phyloP scores from a whole-genome alignment of 2,888 invertebrate species.

The Perithous albicinctus region DNA sequence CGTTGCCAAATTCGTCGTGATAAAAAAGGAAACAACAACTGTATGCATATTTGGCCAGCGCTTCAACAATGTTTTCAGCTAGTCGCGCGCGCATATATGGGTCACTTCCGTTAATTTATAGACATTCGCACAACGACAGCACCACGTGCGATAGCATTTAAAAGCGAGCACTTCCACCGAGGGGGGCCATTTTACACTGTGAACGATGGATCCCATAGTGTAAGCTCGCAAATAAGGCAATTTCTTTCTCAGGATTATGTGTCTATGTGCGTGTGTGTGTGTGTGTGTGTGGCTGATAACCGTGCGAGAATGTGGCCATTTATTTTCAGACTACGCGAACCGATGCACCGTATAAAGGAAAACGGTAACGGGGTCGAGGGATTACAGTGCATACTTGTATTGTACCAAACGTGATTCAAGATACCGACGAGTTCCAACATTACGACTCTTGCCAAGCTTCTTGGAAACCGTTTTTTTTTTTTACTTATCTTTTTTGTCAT shows the following conservation, averaged over 20 bases:
- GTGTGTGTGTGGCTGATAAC: constrained; percentile 36
- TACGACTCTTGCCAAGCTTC: neutral
- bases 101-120: constrained; percentile 54
- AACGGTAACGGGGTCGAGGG: constrained; percentile 56
- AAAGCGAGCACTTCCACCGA: constrained; percentile 19
- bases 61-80: constrained; percentile 10
- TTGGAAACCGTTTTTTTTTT: constrained; percentile 23
- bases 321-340: constrained; percentile 45
- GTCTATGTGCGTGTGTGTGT: too few species aligned
- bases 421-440: neutral
- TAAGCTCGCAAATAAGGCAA: constrained; percentile 44
- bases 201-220: constrained; percentile 46
- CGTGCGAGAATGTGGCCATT: constrained; percentile 43
- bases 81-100: constrained; percentile 27
- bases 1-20: constrained; percentile 32
- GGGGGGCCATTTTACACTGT: neutral
- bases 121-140: constrained; percentile 27
- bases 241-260: constrained; percentile 51
- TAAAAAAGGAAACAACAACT: neutral
- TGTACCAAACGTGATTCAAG: constrained; percentile 6
- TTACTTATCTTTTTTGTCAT: too few species aligned
- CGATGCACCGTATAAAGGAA: constrained; percentile 28
- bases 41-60: neutral
- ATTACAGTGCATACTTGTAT: constrained; percentile 34
- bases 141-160: constrained; percentile 27